phyloP scores from a whole-genome alignment of 30 jellyfish, hydroid and myxozoan species.

The Cassiopea xamachana region DNA sequence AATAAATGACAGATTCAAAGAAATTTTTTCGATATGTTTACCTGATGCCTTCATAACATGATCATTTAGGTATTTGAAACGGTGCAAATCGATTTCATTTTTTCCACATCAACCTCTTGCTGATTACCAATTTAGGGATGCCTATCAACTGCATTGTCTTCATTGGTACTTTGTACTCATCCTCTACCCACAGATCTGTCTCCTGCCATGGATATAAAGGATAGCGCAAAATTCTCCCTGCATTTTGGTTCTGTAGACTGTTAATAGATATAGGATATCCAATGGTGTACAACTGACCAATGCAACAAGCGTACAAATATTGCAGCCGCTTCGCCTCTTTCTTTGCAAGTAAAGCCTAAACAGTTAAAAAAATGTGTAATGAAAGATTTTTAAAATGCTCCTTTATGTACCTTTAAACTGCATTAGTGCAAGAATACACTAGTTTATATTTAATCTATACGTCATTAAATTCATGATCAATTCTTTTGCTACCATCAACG shows the following conservation, averaged over 20 bases:
- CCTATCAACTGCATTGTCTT: constrained; percentile 65
- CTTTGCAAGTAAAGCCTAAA: constrained; percentile 59
- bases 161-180: constrained; percentile 25
- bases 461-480: too few species aligned
- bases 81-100: constrained; percentile 63
- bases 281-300: constrained; percentile 71
- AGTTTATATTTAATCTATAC: too few species aligned
- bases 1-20: too few species aligned
- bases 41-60: constrained; percentile 80
- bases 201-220: constrained; percentile 81
- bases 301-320: constrained; percentile 50
- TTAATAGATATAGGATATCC: constrained; percentile 59
- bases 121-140: constrained; percentile 19
- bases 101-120: constrained; percentile 38
- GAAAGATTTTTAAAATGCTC: not conserved
- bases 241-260: constrained; percentile 16
- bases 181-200: constrained; percentile 70
- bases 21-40: not conserved
- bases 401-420: too few species aligned
- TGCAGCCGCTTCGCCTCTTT: constrained; percentile 45
- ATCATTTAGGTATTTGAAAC: constrained; percentile 40
- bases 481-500: too few species aligned
- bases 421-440: too few species aligned
- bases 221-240: constrained; percentile 54
- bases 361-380: not conserved